Base-by-base conservation (phyloP, 1,140 invertebrate species). In the Zaprionus ornatus region DNA sequence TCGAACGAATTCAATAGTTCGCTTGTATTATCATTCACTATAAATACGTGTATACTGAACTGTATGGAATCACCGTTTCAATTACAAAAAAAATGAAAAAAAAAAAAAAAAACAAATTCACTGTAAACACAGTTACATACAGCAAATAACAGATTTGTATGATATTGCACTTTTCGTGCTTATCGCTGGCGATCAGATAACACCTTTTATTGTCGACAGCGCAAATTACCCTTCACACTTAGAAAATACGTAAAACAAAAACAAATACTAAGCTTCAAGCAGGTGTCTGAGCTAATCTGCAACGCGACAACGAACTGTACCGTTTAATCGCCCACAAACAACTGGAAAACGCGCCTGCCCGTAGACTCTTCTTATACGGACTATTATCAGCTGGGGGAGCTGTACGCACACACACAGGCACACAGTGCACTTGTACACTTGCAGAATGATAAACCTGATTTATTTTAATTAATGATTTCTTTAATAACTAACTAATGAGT, bases 301-400 rank as follows among this genome's bases (percentile, higher is more conserved):
- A 29, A 17, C 5, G 27, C 29, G 45, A 57, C 21, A 23, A 45
- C 54, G 40, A 56, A 48, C 37, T n/a, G 62, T 37, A 6, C 61
- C 12, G 42, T 1, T 60, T 37, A 66, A 73, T 66, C 40, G 56
- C 23, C 35, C 15, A 1, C 37, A 50, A 40, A 15, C 50, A 56
- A 77, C 69, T 77, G 62, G 0, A 21, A 15, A 12, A n/a, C 6
- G 4, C 12, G 10, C 45, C 6, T 2, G 12, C 32, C 25, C 21
- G 27, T 7, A 42, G 19, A 52, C 35, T 37, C 4, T 56, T 52
- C 59, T 62, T 69, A 74, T 74, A 56, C 50, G 19, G 0, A 9
- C 4, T 29, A 66, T 63, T 63, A 74, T 70, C 68, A 70, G 29
- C 3, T 13, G 2, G 21, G 35, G 10, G 61, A 35, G 6, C 32